These are phyloP conservation scores for Euwallacea similis DNA, from an alignment of 1,140 invertebrate genomes.

Conservation along the genomic window DNA sequence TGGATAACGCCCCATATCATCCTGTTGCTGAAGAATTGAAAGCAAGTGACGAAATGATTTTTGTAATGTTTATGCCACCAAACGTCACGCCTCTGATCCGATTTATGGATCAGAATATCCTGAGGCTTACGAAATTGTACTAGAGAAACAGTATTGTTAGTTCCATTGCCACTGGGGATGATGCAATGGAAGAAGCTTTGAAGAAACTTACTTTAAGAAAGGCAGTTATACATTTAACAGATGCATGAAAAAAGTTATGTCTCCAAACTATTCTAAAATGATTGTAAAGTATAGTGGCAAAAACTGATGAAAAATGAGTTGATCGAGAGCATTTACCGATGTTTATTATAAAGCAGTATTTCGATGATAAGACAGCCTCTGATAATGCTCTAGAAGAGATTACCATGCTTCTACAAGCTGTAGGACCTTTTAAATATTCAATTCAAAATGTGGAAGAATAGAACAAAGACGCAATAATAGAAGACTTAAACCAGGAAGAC, in stretches of 20 bases:
- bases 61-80: slow-evolving; percentile 53
- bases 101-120: slow-evolving; percentile 52
- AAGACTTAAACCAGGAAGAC: neutral
- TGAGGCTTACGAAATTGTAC: slow-evolving; percentile 42
- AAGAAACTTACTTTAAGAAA: slow-evolving; percentile 44
- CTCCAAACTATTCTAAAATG: slow-evolving; percentile 33
- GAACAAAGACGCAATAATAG: slow-evolving; percentile 10
- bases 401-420: slow-evolving; percentile 10
- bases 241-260: slow-evolving; percentile 41
- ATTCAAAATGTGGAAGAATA: slow-evolving; percentile 15
- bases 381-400: neutral
- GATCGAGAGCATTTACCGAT: slow-evolving; percentile 31
- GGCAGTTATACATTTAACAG: slow-evolving; percentile 37
- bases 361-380: neutral
- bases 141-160: slow-evolving; percentile 41
- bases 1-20: slow-evolving; percentile 53
- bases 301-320: slow-evolving; percentile 12
- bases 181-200: slow-evolving; percentile 23
- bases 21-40: slow-evolving; percentile 51
- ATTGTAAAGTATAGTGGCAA: slow-evolving; percentile 33
- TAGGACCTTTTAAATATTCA: slow-evolving; percentile 15
- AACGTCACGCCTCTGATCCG: slow-evolving; percentile 53
- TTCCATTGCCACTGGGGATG: slow-evolving; percentile 18
- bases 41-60: slow-evolving; percentile 51
- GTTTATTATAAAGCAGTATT: neutral